These are phyloP conservation scores for Ptilorrhoa leucosticta DNA, from an alignment of 2,113 vertebrate species.

Conservation along the genomic window DNA sequence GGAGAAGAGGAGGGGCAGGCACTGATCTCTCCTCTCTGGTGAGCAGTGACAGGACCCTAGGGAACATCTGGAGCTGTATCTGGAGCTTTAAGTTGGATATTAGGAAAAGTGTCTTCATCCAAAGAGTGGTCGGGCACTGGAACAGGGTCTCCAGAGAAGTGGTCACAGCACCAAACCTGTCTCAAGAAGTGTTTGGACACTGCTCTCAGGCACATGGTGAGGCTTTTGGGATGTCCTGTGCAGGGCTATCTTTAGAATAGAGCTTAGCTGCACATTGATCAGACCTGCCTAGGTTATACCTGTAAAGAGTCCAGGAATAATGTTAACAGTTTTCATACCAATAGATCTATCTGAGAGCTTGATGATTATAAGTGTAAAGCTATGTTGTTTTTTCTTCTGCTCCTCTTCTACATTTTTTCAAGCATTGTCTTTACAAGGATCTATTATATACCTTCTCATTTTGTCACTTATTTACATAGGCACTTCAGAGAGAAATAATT, in stretches of 20 bases:
- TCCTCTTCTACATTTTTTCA: not conserved
- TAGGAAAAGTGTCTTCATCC: not conserved
- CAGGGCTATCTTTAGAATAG: not conserved
- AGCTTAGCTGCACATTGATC: not conserved
- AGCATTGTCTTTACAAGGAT: not conserved
- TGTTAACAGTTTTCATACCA: not conserved
- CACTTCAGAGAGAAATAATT: not conserved
- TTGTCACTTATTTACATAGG: not conserved
- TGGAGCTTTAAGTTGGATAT: not conserved
- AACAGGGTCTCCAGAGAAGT: not conserved
- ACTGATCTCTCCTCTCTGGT: not conserved
- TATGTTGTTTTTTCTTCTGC: not conserved
- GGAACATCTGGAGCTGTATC: not conserved
- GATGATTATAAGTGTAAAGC: not conserved
- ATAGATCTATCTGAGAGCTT: not conserved
- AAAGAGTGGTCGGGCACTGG: accelerated
- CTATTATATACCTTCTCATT: not conserved
- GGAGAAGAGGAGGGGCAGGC: not conserved
- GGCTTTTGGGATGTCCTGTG: not conserved
- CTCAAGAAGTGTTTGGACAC: not conserved
- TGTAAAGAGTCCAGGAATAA: not conserved
- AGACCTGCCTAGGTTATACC: not conserved
- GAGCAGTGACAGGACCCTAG: not conserved
- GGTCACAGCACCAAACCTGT: not conserved
- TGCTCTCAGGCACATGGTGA: not conserved